These are phyloP conservation scores for Cynoglossus semilaevis DNA, from an alignment of 2,113 vertebrate species.

Conservation along the genomic window DNA sequence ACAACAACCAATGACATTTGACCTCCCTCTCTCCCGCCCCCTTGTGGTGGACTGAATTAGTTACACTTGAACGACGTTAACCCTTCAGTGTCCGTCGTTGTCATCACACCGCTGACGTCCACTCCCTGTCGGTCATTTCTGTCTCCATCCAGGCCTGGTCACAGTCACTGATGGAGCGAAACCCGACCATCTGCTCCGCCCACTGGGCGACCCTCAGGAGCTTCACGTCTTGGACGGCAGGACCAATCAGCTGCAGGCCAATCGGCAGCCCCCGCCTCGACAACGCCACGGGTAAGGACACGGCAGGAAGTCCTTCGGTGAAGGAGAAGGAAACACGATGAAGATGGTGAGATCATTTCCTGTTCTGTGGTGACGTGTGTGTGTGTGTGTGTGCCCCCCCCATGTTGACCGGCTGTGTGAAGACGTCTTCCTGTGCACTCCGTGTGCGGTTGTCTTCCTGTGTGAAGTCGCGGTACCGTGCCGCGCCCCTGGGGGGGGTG, in stretches of 20 bases:
- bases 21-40: too few relatives aligned
- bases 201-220: conserved; percentile 89
- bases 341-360: neutral
- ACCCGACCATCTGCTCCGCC: conserved; percentile 89
- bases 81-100: neutral
- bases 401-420: conserved; percentile 92
- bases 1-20: too few relatives aligned
- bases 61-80: too few relatives aligned
- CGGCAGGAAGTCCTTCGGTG: conserved; percentile 86
- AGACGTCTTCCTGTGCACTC: conserved; percentile 87
- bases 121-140: conserved; percentile 16
- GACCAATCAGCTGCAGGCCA: conserved; percentile 90
- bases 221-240: conserved; percentile 82
- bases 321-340: neutral
- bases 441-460: conserved; percentile 94
- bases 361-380: neutral
- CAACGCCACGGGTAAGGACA: conserved; percentile 84
- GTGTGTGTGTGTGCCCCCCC: conserved; percentile 90
- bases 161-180: conserved; percentile 78
- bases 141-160: conserved; percentile 5
- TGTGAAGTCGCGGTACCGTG: conserved; percentile 79
- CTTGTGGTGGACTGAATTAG: too few relatives aligned
- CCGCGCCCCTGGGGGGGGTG: conserved; percentile 84
- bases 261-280: conserved; percentile 87
- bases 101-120: conserved; percentile 32